Evolutionary conservation across 2,113 vertebrate species (phyloP).

Genomic region (Bombycilla garrulus): DNA sequence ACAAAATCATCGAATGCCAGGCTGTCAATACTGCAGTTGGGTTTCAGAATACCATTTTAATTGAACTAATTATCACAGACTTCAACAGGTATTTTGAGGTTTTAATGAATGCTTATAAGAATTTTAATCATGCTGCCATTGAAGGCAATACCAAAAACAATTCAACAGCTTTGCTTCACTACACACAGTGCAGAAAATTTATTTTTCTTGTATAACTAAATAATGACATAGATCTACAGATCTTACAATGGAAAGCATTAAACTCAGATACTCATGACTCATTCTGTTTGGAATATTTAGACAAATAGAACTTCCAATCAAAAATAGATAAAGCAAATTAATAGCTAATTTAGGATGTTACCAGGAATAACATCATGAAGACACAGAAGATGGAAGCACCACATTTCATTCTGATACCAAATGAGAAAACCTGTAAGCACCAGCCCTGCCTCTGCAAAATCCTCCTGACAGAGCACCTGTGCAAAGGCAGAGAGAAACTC

Average conservation of each 20-base stretch:
- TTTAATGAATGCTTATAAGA: not conserved
- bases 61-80: conserved; percentile 31
- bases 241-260: not conserved
- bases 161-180: not conserved
- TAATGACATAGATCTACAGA: not conserved
- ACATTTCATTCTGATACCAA: not conserved
- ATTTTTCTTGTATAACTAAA: not conserved
- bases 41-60: conserved; percentile 18
- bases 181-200: not conserved
- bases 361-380: not conserved
- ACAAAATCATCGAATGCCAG: not conserved
- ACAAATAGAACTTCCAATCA: not conserved
- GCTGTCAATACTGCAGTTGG: not conserved
- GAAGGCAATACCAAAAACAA: not conserved
- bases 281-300: not conserved
- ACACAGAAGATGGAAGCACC: not conserved
- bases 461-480: not conserved
- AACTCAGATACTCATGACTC: not conserved
- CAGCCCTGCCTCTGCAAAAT: not conserved
- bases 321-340: not conserved
- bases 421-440: not conserved
- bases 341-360: not conserved
- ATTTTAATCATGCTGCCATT: not conserved
- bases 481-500: not conserved
- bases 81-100: conserved; percentile 33